These are phyloP conservation scores for Heliconius hortense DNA, from an alignment of 2,888 invertebrate genomes.

Conservation along the genomic window DNA sequence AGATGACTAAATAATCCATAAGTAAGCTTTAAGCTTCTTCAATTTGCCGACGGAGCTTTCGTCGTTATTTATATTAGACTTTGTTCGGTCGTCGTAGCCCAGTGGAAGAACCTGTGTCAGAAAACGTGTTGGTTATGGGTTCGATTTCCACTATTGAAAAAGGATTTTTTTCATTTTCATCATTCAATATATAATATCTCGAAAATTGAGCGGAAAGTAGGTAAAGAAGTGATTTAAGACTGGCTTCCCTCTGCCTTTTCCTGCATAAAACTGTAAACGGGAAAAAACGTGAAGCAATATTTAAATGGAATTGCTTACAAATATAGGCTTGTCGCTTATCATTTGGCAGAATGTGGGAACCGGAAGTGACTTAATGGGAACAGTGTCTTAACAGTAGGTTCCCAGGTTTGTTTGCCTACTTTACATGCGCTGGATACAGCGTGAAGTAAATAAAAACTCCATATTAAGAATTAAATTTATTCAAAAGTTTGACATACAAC, in stretches of 20 bases:
- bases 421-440: neutral
- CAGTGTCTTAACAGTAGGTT: too few species aligned
- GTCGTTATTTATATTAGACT: neutral
- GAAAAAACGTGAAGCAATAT: too few species aligned
- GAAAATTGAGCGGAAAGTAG: too few species aligned
- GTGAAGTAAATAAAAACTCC: neutral
- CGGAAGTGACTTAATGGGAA: too few species aligned
- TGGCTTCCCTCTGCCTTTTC: too few species aligned
- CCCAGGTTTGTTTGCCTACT: neutral
- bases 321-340: too few species aligned
- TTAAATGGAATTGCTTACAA: too few species aligned
- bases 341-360: too few species aligned
- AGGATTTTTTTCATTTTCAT: neutral
- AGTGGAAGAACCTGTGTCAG: neutral
- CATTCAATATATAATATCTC: too few species aligned
- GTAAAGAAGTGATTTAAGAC: too few species aligned
- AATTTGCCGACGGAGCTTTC: constrained; percentile 4
- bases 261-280: too few species aligned
- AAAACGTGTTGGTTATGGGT: neutral
- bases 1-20: neutral
- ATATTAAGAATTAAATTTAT: neutral
- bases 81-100: neutral
- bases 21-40: neutral
- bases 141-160: neutral
- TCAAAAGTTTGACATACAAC: neutral